Base-by-base conservation (phyloP, 2,888 invertebrate genomes). In the Drosophila basisetae region DNA sequence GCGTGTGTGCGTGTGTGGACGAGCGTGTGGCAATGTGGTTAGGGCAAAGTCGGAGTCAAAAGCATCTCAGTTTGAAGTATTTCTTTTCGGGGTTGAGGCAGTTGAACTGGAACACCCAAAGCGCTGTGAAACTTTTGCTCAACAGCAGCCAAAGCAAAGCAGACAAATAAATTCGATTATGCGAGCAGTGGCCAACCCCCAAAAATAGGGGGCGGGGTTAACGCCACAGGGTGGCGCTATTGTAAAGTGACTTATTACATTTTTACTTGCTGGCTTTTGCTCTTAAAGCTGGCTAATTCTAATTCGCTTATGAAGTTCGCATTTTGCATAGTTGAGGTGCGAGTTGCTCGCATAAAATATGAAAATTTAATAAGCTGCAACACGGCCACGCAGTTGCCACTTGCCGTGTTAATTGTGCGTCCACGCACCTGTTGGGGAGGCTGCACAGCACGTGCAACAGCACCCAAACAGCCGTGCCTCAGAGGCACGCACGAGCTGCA, bases 161-260 rank as follows among this genome's bases (percentile, higher is more conserved):
- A 60, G 31, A 59, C 76, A 84, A 86, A 86, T 89, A 89, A 91
- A 88, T 88, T 88, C 90, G 91, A 88, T 88, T 88, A 88, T 73
- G 72, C 28, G 55, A 70, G 37, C 84, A 84, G 75, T 76, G 55
- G 53, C 33, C 65, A 47, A 11, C 35, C 54, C 41, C 59, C 60
- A 28, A 60, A 13, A 30, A 31, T n/a, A 0, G 6, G 10, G 33
- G 72, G 68, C 67, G 52, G 54, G 25, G 39, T 25, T 43, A 49
- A 30, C 63, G 59, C 73, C 78, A 63, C 78, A 71, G 82, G 80
- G 74, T 71, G 78, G 56, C 82, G 37, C 73, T 25, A 72, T 66
- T 76, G 76, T 71, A 53, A 52, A 52, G 59, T 31, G 56, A 35
- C 62, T 56, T 63, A 50, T 59, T 61, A 33, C 28, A 50, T 56